phyloP scores from a whole-genome alignment of 2,113 vertebrate species.

The Phycodurus eques region DNA sequence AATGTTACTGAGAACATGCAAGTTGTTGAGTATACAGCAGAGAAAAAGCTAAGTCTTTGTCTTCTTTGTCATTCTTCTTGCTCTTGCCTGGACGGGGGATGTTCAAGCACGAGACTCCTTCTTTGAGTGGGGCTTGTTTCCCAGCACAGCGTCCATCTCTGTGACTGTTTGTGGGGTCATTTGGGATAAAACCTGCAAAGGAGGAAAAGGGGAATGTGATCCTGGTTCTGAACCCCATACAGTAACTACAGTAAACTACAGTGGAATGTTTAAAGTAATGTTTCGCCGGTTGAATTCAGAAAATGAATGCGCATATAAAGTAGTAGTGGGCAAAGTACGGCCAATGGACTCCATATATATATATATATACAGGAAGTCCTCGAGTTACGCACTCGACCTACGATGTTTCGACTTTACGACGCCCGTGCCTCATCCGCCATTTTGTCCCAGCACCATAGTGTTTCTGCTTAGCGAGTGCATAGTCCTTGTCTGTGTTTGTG shows the following conservation, averaged over 20 bases:
- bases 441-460: too few relatives aligned
- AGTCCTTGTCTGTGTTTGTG: too few relatives aligned
- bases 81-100: constrained; percentile 10
- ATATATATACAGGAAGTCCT: too few relatives aligned
- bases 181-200: constrained; percentile 80
- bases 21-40: constrained; percentile 70
- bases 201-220: neutral
- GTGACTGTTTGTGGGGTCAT: constrained; percentile 80
- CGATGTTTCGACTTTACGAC: too few relatives aligned
- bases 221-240: neutral
- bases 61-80: constrained; percentile 36
- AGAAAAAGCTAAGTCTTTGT: constrained; percentile 58
- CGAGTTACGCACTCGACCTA: too few relatives aligned
- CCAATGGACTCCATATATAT: too few relatives aligned
- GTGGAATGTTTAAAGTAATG: neutral
- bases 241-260: neutral
- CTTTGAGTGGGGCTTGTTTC: constrained; percentile 84
- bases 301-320: neutral
- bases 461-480: too few relatives aligned
- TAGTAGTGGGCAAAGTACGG: neutral
- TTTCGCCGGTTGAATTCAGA: neutral
- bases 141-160: constrained; percentile 85
- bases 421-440: too few relatives aligned
- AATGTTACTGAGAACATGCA: constrained; percentile 74
- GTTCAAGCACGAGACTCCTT: constrained; percentile 76